A percentile compares a stretch with the other conserved stretches of the same genome.
phyloP scores from a whole-genome alignment of 2,888 invertebrate species.

The Lamellibrachia columna region DNA sequence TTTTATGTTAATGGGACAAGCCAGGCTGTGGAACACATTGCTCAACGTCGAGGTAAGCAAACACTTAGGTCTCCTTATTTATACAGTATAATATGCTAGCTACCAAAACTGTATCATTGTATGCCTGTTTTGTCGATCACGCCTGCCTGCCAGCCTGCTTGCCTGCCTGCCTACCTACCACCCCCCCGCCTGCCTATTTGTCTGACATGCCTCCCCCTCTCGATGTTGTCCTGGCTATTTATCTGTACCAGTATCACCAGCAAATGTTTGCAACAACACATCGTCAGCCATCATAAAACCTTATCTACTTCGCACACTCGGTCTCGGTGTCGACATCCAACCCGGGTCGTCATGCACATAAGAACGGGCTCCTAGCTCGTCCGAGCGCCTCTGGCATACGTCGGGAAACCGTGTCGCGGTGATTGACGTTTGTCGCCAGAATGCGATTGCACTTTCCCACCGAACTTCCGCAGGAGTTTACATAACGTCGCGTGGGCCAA shows the following conservation, averaged over 20 bases:
- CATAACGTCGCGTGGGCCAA: not conserved
- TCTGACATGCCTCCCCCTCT: not conserved
- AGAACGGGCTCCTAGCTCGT: not conserved
- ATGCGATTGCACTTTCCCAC: not conserved
- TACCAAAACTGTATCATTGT: not conserved
- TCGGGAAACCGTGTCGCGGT: not conserved
- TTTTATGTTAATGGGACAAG: not conserved
- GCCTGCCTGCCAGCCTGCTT: not conserved
- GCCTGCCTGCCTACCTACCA: not conserved
- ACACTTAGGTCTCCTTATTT: not conserved
- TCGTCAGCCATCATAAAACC: not conserved
- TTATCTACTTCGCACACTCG: not conserved
- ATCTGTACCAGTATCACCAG: not conserved
- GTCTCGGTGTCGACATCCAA: not conserved
- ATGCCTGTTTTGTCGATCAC: not conserved
- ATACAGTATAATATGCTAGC: not conserved
- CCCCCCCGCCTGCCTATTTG: not conserved
- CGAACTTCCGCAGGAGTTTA: not conserved
- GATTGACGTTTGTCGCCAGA: not conserved
- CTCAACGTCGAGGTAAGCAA: not conserved
- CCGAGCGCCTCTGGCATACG: not conserved
- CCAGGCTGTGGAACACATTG: not conserved
- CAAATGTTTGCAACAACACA: not conserved
- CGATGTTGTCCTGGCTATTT: not conserved
- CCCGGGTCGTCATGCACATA: not conserved